phyloP scores from a whole-genome alignment of 2,888 invertebrate species.

The Zele albiditarsus region DNA sequence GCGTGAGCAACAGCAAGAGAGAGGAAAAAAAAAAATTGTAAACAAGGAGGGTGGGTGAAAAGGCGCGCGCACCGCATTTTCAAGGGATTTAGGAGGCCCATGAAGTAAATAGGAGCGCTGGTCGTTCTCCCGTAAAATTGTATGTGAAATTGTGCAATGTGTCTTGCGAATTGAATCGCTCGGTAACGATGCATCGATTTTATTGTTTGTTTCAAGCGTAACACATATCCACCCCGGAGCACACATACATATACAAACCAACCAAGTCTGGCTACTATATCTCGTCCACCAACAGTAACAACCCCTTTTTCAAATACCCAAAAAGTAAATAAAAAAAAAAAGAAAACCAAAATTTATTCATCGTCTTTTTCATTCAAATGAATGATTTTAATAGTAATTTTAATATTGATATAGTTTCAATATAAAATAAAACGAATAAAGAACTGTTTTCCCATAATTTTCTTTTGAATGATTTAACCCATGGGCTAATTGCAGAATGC shows the following conservation, averaged over 20 bases:
- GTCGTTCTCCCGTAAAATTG: constrained; percentile 73
- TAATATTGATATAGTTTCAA: not conserved
- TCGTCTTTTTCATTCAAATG: too few species aligned
- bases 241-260: not conserved
- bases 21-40: not conserved
- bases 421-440: not conserved
- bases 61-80: constrained; percentile 46
- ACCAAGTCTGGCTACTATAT: not conserved
- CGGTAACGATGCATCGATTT: constrained; percentile 73
- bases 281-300: not conserved
- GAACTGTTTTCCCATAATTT: constrained; percentile 66
- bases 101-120: constrained; percentile 71
- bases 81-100: constrained; percentile 65
- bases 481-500: constrained; percentile 72
- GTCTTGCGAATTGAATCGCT: constrained; percentile 73
- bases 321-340: not conserved
- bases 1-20: not conserved
- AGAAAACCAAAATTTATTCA: not conserved
- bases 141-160: constrained; percentile 73
- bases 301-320: not conserved
- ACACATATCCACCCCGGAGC: not conserved
- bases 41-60: not conserved
- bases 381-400: not conserved
- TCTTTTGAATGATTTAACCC: constrained; percentile 72
- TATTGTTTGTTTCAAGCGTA: constrained; percentile 70